These are phyloP conservation scores for Amblyteles armatorius DNA, from an alignment of 2,888 invertebrate genomes.

Conservation along the genomic window DNA sequence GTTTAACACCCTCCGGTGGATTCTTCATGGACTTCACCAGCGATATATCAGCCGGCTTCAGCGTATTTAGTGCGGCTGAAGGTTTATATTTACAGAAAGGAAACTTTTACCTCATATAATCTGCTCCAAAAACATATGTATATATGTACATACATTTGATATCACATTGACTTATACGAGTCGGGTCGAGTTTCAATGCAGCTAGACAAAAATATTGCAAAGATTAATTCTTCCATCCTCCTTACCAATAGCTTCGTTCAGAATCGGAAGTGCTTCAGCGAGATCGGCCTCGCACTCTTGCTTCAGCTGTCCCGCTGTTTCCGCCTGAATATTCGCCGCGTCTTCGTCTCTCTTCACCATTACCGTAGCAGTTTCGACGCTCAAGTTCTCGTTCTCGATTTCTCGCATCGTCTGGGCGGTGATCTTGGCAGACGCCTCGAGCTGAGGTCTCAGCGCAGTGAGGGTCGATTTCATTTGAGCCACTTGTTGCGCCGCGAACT, in stretches of 20 bases:
- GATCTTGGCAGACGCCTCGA: conserved; percentile 90
- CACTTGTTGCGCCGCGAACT: conserved; percentile 92
- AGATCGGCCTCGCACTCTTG: conserved; percentile 97
- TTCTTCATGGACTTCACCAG: conserved; percentile 96
- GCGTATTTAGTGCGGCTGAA: conserved; percentile 91
- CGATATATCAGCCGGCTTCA: conserved; percentile 94
- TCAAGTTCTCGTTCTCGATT: conserved; percentile 91
- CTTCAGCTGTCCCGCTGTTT: conserved; percentile 93
- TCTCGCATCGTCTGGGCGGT: conserved; percentile 91
- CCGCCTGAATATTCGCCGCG: conserved; percentile 94
- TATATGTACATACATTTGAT: too few relatives aligned
- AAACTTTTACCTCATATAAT: too few relatives aligned
- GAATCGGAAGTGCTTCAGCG: conserved; percentile 93
- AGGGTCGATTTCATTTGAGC: conserved; percentile 91
- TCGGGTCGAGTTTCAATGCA: background rate
- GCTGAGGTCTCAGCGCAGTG: conserved; percentile 90
- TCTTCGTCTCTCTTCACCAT: conserved; percentile 95
- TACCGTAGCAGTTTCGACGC: conserved; percentile 92
- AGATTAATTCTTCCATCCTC: background rate
- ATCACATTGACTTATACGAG: too few relatives aligned
- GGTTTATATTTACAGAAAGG: too few relatives aligned
- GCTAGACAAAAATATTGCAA: background rate
- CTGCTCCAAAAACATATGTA: too few relatives aligned
- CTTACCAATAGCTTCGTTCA: conserved; percentile 88
- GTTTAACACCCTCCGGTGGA: conserved; percentile 92